phyloP scores from a whole-genome alignment of 2,113 vertebrate species.

The Hassar affinis region DNA sequence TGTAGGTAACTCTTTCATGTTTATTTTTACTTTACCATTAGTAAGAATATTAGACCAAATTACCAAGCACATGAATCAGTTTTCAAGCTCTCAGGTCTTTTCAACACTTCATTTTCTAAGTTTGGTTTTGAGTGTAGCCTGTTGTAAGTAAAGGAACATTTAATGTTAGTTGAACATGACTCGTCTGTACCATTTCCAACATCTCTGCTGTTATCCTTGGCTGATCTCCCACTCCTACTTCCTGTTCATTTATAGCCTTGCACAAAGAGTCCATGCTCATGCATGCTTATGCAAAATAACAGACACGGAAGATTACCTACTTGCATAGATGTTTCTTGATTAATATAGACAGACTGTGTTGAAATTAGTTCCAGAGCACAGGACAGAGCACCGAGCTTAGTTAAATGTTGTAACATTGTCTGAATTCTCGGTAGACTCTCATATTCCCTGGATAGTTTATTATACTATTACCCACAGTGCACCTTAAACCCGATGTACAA shows the following conservation, averaged over 20 bases:
- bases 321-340: neutral
- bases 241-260: neutral
- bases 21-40: neutral
- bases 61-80: neutral
- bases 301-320: neutral
- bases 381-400: neutral
- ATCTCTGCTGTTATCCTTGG: neutral
- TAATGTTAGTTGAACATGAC: neutral
- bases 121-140: neutral
- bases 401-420: neutral
- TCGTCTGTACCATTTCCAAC: neutral
- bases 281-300: constrained; percentile 1
- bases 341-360: neutral
- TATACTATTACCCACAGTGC: neutral
- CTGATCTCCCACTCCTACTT: neutral
- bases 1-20: neutral
- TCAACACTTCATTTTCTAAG: neutral
- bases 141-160: neutral
- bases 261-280: neutral
- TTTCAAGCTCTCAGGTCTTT: neutral
- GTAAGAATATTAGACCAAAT: neutral
- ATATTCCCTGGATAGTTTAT: neutral
- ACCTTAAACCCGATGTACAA: neutral
- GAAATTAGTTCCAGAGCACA: neutral
- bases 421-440: neutral